Percentiles rank a stretch among this genome's conserved stretches.
Evolutionary conservation across 2,888 invertebrate species (phyloP).

Genomic region (Catonia carolina): DNA sequence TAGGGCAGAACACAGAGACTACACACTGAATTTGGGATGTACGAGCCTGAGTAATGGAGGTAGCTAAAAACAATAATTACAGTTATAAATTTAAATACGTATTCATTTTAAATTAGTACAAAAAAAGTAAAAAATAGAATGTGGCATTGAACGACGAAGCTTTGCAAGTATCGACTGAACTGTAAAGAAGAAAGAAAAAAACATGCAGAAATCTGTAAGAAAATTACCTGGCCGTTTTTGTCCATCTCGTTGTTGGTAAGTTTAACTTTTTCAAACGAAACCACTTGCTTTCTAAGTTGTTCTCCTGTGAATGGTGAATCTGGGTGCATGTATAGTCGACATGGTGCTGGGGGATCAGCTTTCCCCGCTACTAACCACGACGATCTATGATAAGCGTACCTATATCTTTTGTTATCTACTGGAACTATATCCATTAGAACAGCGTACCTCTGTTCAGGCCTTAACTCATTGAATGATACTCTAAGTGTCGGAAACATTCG

Average conservation of each 20-base stretch:
- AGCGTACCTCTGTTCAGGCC: constrained; percentile 59
- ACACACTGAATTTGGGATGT: too few species aligned
- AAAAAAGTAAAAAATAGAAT: too few species aligned
- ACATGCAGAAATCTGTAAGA: too few species aligned
- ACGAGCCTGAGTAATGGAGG: too few species aligned
- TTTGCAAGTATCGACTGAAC: too few species aligned
- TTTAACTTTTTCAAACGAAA: constrained; percentile 78
- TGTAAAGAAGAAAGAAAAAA: too few species aligned
- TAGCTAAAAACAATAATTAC: too few species aligned
- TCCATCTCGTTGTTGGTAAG: constrained; percentile 79
- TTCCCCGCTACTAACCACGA: constrained; percentile 78
- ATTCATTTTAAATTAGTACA: too few species aligned
- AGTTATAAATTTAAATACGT: too few species aligned
- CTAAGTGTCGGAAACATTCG: constrained; percentile 77
- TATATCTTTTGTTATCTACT: constrained; percentile 69
- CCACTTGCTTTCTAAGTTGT: constrained; percentile 67
- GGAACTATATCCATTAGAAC: constrained; percentile 74
- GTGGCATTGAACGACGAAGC: too few species aligned
- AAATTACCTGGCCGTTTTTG: constrained; percentile 50
- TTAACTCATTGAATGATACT: constrained; percentile 63
- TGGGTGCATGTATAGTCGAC: constrained; percentile 67
- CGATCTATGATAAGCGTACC: constrained; percentile 76
- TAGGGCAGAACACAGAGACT: too few species aligned
- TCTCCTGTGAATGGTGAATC: constrained; percentile 73
- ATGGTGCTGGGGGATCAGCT: constrained; percentile 67